Conservation (phyloP, 1,140 invertebrate genomes). For the Trichonephila clavata region DNA sequence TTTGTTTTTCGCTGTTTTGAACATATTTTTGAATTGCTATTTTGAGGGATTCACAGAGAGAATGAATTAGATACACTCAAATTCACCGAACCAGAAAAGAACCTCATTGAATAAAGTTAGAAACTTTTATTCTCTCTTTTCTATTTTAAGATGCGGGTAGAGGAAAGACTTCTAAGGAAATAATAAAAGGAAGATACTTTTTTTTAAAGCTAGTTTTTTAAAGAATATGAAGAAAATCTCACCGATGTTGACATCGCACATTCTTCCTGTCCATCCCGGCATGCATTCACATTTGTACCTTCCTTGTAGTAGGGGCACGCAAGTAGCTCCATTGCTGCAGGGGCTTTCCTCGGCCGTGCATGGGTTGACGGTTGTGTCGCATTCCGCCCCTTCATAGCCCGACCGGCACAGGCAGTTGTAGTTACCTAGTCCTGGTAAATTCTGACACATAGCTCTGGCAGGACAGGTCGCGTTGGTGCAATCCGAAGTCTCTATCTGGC, state of each 20-base stretch:
- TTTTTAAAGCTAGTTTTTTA: neutral
- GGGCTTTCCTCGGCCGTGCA: constrained; percentile 85
- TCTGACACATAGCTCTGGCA: constrained; percentile 97
- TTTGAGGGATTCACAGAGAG: too few species aligned
- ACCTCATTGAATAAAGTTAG: too few species aligned
- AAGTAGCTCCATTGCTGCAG: constrained; percentile 90
- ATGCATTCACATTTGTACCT: constrained; percentile 96
- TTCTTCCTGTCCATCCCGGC: constrained; percentile 96
- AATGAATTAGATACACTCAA: too few species aligned
- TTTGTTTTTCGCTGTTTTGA: too few species aligned
- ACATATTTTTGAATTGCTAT: too few species aligned
- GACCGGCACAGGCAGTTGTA: constrained; percentile 93
- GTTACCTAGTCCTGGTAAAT: constrained; percentile 94
- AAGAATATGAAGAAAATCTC: neutral
- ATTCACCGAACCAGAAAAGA: too few species aligned
- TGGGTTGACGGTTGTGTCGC: constrained; percentile 86
- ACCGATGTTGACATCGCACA: constrained; percentile 93
- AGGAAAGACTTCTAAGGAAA: too few species aligned
- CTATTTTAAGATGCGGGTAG: too few species aligned
- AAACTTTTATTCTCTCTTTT: too few species aligned
- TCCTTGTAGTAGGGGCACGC: constrained; percentile 91
- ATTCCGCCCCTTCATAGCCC: constrained; percentile 92
- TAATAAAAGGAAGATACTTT: too few species aligned
- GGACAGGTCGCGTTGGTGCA: constrained; percentile 94
- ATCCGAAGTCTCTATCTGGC: constrained; percentile 95